phyloP scores from a whole-genome alignment of 2,797 vertebrate genomes.

The Catharus ustulatus region DNA sequence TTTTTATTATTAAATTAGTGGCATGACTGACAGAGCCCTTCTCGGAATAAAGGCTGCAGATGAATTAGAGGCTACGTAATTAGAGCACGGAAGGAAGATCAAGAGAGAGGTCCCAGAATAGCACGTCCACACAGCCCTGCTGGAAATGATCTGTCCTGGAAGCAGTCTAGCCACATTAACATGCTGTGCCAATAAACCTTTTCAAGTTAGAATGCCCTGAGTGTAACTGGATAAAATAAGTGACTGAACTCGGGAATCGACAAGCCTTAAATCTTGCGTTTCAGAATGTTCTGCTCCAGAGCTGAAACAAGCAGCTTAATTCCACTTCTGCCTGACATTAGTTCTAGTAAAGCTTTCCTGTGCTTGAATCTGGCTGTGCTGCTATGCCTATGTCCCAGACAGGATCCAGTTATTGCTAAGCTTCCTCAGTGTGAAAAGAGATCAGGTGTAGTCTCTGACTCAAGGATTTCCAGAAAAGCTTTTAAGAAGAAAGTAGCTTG shows the following conservation, averaged over 20 bases:
- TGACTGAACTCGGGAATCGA: neutral
- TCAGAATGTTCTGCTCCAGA: constrained; percentile 1
- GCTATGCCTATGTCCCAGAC: neutral
- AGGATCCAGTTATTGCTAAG: constrained; percentile 3
- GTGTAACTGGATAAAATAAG: constrained; percentile 33
- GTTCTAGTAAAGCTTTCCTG: constrained; percentile 19
- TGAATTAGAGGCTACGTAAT: neutral
- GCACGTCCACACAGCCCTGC: neutral
- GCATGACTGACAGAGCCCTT: neutral
- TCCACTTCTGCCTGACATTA: neutral
- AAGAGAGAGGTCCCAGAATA: constrained; percentile 34
- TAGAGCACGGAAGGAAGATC: constrained; percentile 31
- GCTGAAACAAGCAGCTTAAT: constrained; percentile 45
- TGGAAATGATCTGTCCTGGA: constrained; percentile 21
- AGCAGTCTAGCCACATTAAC: neutral
- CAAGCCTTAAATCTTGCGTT: neutral
- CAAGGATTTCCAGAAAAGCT: neutral
- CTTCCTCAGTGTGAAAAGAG: neutral
- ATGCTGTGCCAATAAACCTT: constrained; percentile 38
- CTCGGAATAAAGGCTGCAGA: neutral
- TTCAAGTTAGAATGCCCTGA: neutral
- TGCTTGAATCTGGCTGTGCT: neutral
- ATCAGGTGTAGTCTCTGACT: neutral
- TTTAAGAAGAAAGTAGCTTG: neutral
- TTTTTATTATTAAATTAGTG: neutral